Evolutionary conservation across 1,140 invertebrate genomes (phyloP), one percentile per base, ranked within the genome.

Genomic region (Ephestia elutella): DNA sequence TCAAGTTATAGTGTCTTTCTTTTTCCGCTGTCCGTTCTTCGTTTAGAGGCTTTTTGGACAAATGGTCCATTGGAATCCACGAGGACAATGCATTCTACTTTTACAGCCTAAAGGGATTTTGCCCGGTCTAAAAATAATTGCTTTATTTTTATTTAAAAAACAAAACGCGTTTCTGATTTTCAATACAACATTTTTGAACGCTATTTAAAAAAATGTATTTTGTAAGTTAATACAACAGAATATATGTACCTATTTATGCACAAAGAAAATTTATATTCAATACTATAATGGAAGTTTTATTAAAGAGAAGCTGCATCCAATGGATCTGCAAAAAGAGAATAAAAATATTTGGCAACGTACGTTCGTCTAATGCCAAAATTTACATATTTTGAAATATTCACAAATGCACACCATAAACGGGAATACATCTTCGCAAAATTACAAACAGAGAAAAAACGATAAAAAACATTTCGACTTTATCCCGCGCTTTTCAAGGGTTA

Each of bases 311-410:
- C 21, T 15, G n/a, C n/a, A 58, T 65, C 57, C 59, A 65, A 61
- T 60, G 59, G 59, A 62, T 65, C 48, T 53, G 62, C 56, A 20
- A 51, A 56, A 59, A 21, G 63, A 56, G 51, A 65, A 65, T 65
- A 65, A 65, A 51, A 61, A 44, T 44, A 44, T 44, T 44, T 44
- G 38, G 38, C 38, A 44, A 44, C 38, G 38, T 44, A 44, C 38
- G 38, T 44, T 44, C 38, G 38, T 15, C 38, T 44, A 44, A 44
- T 44, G 38, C 38, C 38, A 15, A 56, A 57, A 70, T 66, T 63
- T 70, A 57, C 65, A 70, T 66, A 66, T 62, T 70, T 66, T 62
- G 53, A 60, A 70, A 63, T 63, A 70, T 69, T 69, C 44, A 51
- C 56, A 60, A 66, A 61, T 58, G 60, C 60, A 28, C 48, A 62